Evolutionary conservation across 2,888 invertebrate genomes (phyloP), one percentile per base, ranked within the genome.

Genomic region (Endomychus coccineus): DNA sequence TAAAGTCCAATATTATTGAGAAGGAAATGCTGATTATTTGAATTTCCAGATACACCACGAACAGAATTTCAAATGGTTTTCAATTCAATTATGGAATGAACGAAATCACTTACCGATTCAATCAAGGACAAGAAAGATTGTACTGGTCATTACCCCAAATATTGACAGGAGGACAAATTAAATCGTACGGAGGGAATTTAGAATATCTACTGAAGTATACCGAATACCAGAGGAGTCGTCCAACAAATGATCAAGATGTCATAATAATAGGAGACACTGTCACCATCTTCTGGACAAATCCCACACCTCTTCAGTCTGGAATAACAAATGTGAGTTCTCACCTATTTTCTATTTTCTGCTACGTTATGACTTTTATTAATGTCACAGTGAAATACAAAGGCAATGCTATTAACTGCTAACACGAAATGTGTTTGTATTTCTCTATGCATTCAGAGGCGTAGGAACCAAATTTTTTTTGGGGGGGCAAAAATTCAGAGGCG

Each of bases 131-230:
- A 37, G 57, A 71, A 54, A 55, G 74, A 52, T 66, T 79, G 25
- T 88, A 78, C 65, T 88, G 87, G 87, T 81, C 83, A 1, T 62
- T 89, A 14, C 86, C 87, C 4, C 60, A 74, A 21, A 66, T 67
- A 22, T 78, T 83, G 51, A 74, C 78, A 21, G 84, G 83, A 24
- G 81, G 84, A 55, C 72, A 86, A 68, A 71, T 94, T 4, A 74
- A 83, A 37, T 90, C 94, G 0, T 95, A 94, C 58, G 92, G 92
- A 1, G 94, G 94, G 1, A 71, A 73, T 33, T 62, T 95, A 3
- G 77, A 78, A 10, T 76, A 90, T 42, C 80, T 79, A 0, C 79
- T 90, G 52, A 72, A 74, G 39, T 87, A 81, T 50, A 75, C 78
- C 0, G 59, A 67, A 33, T 44, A 60, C 16, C 63, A 70, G 4